These are phyloP conservation scores for Hermatobates lingyangjiaoensis DNA, from an alignment of 1,140 invertebrate genomes.

Conservation along the genomic window DNA sequence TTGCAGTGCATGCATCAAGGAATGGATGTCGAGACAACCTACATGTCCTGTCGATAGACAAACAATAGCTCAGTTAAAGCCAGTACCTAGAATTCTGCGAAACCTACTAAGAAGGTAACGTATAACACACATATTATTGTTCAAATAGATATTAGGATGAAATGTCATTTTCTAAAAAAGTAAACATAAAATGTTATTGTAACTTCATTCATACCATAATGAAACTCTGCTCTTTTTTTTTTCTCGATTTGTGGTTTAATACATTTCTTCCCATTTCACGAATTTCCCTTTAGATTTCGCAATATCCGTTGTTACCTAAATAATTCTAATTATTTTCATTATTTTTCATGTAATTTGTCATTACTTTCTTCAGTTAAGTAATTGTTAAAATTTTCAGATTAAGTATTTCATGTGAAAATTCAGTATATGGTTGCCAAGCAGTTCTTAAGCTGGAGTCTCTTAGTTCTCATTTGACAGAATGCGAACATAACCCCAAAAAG, in stretches of 20 bases:
- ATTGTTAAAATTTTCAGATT: too few species aligned
- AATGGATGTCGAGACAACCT: slow-evolving; percentile 81
- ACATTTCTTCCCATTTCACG: too few species aligned
- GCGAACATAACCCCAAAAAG: slow-evolving; percentile 84
- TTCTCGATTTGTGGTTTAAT: too few species aligned
- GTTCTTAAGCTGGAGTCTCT: slow-evolving; percentile 74
- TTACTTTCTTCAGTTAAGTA: too few species aligned
- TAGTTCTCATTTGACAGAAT: slow-evolving; percentile 67
- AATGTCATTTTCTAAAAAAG: too few species aligned
- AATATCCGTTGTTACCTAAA: too few species aligned
- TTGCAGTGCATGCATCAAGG: slow-evolving; percentile 78
- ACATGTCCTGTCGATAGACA: slow-evolving; percentile 87
- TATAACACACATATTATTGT: slow-evolving; percentile 2
- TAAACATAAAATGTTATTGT: too few species aligned
- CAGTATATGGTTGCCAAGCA: slow-evolving; percentile 61
- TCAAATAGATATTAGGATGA: background rate
- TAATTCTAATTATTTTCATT: too few species aligned
- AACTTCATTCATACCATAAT: too few species aligned
- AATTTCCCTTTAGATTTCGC: too few species aligned
- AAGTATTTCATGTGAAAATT: slow-evolving; percentile 78
- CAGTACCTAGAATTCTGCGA: slow-evolving; percentile 76
- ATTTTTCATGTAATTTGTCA: too few species aligned
- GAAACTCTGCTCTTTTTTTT: too few species aligned
- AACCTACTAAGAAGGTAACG: slow-evolving; percentile 64
- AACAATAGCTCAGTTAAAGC: slow-evolving; percentile 70